Base-by-base conservation (phyloP, 1,140 invertebrate species). In the Eciton burchellii region DNA sequence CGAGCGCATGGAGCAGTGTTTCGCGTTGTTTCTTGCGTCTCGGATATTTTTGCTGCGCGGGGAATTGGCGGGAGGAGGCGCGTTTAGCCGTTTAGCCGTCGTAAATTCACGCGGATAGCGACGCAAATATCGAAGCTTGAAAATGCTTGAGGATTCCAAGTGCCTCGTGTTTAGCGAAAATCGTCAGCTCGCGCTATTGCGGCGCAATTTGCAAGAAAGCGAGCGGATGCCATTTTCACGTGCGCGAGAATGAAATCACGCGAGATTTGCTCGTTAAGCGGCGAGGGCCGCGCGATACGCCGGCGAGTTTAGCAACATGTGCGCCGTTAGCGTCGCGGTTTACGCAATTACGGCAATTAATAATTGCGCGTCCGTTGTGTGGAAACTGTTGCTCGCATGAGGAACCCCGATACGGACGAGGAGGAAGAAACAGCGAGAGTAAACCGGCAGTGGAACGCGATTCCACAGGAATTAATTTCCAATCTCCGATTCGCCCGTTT, bases 291-390 rank as follows among this genome's bases (percentile, higher is more conserved):
- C 63, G 66, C 77, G 26, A 72, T 43, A 41, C 41, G 45, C 59
- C 65, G 72, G 59, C 73, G 29, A 72, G 81, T 86, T 86, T 86
- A 84, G 82, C 84, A 86, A 86, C 73, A 62, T 82, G 54, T 73
- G 79, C 60, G 56, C 57, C 49, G 57, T 57, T 83, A 74, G 65
- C 60, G 82, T 62, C 45, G 68, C 26, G 43, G 26, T 52, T 86
- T 74, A 41, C 77, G 82, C 76, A 81, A 84, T 84, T 70, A 59
- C 68, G n/a, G 84, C 84, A 81, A 86, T 86, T 86, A 86, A 84
- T 86, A 86, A 86, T 59, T 73, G 84, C 82, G 54, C 84, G 73
- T 68, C 83, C 83, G 79, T 57, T 76, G 63, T 83, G 85, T 85
- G 74, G 81, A 83, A 82, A 85, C 66, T 56, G 49, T 65, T 24